Base-by-base conservation (phyloP, 2,797 vertebrate species). In the Muscicapa striata region DNA sequence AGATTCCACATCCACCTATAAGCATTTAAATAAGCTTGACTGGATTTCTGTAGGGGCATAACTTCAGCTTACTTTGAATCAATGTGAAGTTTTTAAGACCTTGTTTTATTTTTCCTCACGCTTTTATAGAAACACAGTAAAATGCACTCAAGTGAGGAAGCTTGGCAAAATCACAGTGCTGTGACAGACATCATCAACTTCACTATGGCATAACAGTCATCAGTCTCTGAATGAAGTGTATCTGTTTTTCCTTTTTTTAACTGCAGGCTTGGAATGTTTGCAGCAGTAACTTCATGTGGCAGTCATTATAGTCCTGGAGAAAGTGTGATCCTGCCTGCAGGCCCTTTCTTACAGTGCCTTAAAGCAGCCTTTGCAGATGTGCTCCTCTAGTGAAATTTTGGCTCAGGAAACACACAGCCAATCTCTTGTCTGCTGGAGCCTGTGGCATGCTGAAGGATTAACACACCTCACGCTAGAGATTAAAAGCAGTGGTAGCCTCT, bases 121-220 rank as follows among this genome's bases (percentile, higher is more conserved):
- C n/a, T 96, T 91, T 94, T 95, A 89, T 55, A 55, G 84, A 83
- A 92, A 54, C 66, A 62, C 57, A 46, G 36, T 93, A 66, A 94
- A 90, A 75, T 3, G 36, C 69, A 52, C 13, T 76, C 59, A 84
- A 87, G 63, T 79, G 67, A 87, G 82, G 78, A 76, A 78, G 49
- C 45, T 81, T 93, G 88, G 80, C 86, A 95, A 62, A 93, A 84
- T 84, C 59, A 45, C 32, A 59, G 24, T 61, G 54, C 77, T 69
- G 57, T 92, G 80, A 79, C 63, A 90, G 83, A 73, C 66, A 41
- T 92, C 36, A 91, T 84, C 88, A 79, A 0, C 52, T 93, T 94
- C 2, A 1, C 63, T 86, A 3, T 54, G 26, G 21, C 51, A 49
- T 24, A 76, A 66, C 70, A 58, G 57, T 82, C 41, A 7, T 91